Percentiles rank a stretch among this genome's conserved stretches.
Evolutionary conservation across 2,888 invertebrate species (phyloP).

Genomic region (Onchidella celtica): DNA sequence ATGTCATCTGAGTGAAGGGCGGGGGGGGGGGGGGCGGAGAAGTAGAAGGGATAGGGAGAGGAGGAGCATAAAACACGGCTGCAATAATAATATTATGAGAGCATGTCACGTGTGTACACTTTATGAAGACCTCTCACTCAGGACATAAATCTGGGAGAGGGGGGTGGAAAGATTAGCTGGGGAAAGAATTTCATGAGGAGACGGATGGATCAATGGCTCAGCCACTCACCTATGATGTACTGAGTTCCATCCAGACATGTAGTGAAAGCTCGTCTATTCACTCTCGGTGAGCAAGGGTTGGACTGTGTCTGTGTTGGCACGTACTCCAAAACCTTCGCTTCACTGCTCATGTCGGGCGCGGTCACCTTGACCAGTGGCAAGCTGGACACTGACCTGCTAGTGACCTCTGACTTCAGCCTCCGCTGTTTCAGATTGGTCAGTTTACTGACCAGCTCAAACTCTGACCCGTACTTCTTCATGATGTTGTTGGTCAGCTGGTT

Average conservation of each 20-base stretch:
- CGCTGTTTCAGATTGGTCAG: neutral
- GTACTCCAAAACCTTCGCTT: neutral
- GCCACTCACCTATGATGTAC: constrained; percentile 69
- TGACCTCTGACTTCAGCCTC: neutral
- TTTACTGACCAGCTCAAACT: constrained; percentile 34
- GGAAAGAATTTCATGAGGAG: too few species aligned
- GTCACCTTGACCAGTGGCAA: constrained; percentile 42
- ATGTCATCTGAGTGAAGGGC: too few species aligned
- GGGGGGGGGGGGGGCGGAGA: too few species aligned
- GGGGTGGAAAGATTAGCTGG: too few species aligned
- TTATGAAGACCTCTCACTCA: too few species aligned
- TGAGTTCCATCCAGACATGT: constrained; percentile 67
- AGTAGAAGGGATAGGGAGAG: too few species aligned
- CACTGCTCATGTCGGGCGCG: constrained; percentile 19
- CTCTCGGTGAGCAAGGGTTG: constrained; percentile 50
- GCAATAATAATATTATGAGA: too few species aligned
- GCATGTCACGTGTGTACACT: too few species aligned
- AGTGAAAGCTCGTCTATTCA: constrained; percentile 62
- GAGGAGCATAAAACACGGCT: too few species aligned
- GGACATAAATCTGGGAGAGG: too few species aligned
- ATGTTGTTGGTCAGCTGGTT: constrained; percentile 46
- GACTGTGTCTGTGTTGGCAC: constrained; percentile 44
- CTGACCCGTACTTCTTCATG: constrained; percentile 41
- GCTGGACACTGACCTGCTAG: constrained; percentile 39
- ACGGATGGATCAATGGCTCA: too few species aligned